Base-by-base conservation (phyloP, 64 coral and sea anemone species). In the Pocillopora verrucosa region DNA sequence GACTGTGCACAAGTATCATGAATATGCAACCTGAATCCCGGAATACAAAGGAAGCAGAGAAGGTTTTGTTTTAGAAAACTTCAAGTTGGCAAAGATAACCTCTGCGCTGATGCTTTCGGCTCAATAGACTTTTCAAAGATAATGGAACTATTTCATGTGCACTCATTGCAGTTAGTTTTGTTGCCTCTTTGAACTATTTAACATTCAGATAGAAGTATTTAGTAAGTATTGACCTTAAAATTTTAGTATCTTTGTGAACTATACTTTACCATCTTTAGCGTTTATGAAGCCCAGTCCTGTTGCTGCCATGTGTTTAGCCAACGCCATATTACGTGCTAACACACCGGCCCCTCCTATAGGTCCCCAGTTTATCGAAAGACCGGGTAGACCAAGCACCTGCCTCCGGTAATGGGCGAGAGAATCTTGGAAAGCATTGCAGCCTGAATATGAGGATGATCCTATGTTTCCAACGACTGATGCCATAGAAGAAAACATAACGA, bases 261-360 rank as follows among this genome's bases (percentile, higher is more conserved):
- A 20, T 9, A 77, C 9, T 81, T 41, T 80, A 95, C 93, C 93
- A 83, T 80, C 58, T 38, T 22, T 65, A 15, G 75, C 84, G 16
- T 76, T 16, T 30, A 95, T 81, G 20, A 88, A 67, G 37, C 63
- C 67, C 24, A 88, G 76, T 12, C 93, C 93, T 76, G 56, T 56
- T 16, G 22, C 65, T 16, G 75, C 11, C 56, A 95, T 16, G 37
- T 88, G 12, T 12, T 77, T 82, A 1, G 78, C 76, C 1, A 95
- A 51, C 19, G 80, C 79, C 1, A 34, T 41, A 57, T 73, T 13
- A 60, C 85, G 51, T 60, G 69, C 79, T 56, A 95, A 34, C 16
- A 95, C 63, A 22, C 93, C 93, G 36, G 93, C 82, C 22, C 93
- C 93, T 64, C 72, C 72, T 34, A 95, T 95, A 15, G 93, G 83